These are phyloP conservation scores for Tiliacea citrago DNA, from an alignment of 2,888 invertebrate species.

Conservation along the genomic window DNA sequence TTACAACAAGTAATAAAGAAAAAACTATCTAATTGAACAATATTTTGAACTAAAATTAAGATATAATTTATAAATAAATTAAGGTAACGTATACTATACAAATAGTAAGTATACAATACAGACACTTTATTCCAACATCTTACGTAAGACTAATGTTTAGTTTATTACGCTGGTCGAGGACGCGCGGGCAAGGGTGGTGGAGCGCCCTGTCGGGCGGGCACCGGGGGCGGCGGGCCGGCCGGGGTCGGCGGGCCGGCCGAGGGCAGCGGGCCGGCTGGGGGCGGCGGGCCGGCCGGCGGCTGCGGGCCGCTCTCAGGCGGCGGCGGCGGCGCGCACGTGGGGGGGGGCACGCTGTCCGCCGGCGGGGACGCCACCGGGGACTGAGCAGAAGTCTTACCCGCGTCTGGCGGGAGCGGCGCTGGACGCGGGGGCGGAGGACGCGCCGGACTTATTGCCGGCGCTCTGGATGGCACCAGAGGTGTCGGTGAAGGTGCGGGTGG, in stretches of 20 bases:
- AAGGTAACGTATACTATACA: constrained; percentile 48
- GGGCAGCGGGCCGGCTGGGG: constrained; percentile 78
- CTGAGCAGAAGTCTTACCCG: constrained; percentile 80
- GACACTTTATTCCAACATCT: constrained; percentile 16
- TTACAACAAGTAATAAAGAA: constrained; percentile 14
- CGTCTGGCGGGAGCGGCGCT: constrained; percentile 88
- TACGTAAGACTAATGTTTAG: constrained; percentile 34
- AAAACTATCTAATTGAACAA: constrained; percentile 14
- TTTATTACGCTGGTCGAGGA: constrained; percentile 81
- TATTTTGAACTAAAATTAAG: constrained; percentile 11
- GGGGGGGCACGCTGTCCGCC: constrained; percentile 91
- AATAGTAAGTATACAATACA: constrained; percentile 24
- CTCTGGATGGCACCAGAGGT: constrained; percentile 84
- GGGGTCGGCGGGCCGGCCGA: constrained; percentile 87
- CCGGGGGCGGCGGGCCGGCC: constrained; percentile 81
- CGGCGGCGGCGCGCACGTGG: constrained; percentile 92
- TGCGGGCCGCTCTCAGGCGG: constrained; percentile 80
- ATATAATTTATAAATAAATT: constrained; percentile 26
- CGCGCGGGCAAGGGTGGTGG: constrained; percentile 93
- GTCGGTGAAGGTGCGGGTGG: constrained; percentile 92
- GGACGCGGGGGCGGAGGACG: constrained; percentile 92
- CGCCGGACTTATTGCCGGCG: constrained; percentile 87
- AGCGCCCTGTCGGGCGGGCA: constrained; percentile 91
- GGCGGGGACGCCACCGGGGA: constrained; percentile 87
- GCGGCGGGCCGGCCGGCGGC: constrained; percentile 80